These are phyloP conservation scores for Sebastes trivittatus DNA, from an alignment of 2,797 vertebrate species.

Conservation along the genomic window DNA sequence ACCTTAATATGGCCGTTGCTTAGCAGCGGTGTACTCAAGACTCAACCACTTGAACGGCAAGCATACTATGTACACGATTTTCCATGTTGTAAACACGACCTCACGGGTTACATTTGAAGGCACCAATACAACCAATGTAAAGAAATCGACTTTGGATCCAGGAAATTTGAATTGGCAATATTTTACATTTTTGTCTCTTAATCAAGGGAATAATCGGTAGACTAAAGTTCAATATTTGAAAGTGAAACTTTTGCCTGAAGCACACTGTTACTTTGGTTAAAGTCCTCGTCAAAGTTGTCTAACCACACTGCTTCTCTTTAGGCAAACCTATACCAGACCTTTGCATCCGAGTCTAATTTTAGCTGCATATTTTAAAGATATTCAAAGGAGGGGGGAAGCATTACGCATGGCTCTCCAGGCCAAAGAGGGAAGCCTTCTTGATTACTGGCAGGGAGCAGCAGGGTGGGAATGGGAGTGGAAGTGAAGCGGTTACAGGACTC, in stretches of 20 bases:
- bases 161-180: not conserved
- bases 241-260: not conserved
- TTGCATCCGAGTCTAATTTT: not conserved
- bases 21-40: no score
- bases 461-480: constrained; percentile 55
- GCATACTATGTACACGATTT: no score
- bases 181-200: not conserved
- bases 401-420: constrained; percentile 34
- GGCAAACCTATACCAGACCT: not conserved
- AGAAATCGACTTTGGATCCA: not conserved
- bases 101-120: no score
- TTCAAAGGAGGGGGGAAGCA: not conserved
- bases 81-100: no score
- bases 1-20: no score
- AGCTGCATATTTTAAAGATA: constrained; percentile 28
- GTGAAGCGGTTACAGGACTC: constrained; percentile 37
- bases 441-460: constrained; percentile 29
- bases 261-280: not conserved
- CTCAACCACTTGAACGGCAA: no score
- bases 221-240: not conserved
- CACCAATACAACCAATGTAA: not conserved
- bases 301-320: not conserved
- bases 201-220: not conserved
- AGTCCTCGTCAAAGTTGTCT: not conserved
- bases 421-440: constrained; percentile 56